phyloP scores from a whole-genome alignment of 2,113 vertebrate species.

The Salvator merianae region DNA sequence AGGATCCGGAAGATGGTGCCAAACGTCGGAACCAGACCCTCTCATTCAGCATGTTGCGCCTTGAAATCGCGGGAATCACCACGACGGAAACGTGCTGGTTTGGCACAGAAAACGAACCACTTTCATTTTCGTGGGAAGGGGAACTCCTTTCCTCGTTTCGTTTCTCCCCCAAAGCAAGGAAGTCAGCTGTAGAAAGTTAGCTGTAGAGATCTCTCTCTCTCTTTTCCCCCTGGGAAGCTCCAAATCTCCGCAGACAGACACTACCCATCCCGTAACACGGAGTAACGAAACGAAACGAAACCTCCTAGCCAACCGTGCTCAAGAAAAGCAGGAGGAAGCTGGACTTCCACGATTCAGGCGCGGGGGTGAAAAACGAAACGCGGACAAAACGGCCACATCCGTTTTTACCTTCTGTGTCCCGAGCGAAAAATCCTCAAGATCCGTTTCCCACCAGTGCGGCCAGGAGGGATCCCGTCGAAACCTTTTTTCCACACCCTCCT shows the following conservation, averaged over 20 bases:
- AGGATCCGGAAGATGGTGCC: not conserved
- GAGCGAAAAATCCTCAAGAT: not conserved
- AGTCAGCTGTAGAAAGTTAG: not conserved
- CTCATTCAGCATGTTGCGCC: not conserved
- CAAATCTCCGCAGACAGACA: too few relatives aligned
- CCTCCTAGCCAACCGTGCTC: too few relatives aligned
- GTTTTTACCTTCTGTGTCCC: not conserved
- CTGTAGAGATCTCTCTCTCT: not conserved
- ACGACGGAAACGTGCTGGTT: not conserved
- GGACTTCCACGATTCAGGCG: not conserved
- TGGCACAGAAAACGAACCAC: not conserved
- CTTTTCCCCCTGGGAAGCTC: too few relatives aligned
- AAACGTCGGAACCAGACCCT: too few relatives aligned
- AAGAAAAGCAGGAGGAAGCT: not conserved
- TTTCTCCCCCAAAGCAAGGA: not conserved
- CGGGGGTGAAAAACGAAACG: not conserved
- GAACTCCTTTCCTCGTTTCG: not conserved
- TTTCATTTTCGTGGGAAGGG: not conserved
- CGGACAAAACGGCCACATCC: not conserved
- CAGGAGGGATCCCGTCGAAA: not conserved
- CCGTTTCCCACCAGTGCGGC: too few relatives aligned
- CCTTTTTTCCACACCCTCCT: not conserved
- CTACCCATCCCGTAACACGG: too few relatives aligned
- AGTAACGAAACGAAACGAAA: too few relatives aligned
- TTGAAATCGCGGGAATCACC: too few relatives aligned